phyloP scores from a whole-genome alignment of 1,140 invertebrate species.

The Caerostris extrusa region DNA sequence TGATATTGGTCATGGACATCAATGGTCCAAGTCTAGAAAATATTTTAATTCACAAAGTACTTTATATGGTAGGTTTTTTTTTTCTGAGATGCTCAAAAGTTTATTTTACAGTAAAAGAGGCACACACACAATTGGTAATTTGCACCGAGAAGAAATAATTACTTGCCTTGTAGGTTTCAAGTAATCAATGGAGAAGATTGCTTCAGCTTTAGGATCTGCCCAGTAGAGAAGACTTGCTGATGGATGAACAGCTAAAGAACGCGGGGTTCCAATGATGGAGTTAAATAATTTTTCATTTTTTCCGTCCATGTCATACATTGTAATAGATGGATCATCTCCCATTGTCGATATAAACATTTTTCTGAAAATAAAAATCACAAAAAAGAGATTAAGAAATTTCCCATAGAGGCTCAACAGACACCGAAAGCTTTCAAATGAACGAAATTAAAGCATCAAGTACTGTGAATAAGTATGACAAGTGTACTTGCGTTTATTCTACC shows the following conservation, averaged over 20 bases:
- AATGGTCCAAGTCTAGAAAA: too few relatives aligned
- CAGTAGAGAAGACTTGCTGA: conserved; percentile 75
- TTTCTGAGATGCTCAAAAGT: neutral
- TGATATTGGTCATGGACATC: too few relatives aligned
- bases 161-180: conserved; percentile 41
- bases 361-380: conserved; percentile 14
- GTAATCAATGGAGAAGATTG: conserved; percentile 75
- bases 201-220: conserved; percentile 76
- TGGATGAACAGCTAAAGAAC: conserved; percentile 69
- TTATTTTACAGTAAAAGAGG: too few relatives aligned
- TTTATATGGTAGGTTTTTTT: too few relatives aligned
- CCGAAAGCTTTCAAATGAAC: too few relatives aligned
- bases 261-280: neutral
- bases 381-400: too few relatives aligned
- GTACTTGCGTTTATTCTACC: too few relatives aligned
- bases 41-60: too few relatives aligned
- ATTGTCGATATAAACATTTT: conserved; percentile 77
- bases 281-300: conserved; percentile 20
- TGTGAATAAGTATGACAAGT: too few relatives aligned
- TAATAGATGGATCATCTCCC: conserved; percentile 71
- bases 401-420: too few relatives aligned
- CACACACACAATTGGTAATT: neutral
- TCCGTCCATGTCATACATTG: conserved; percentile 78
- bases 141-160: neutral
- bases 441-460: too few relatives aligned